phyloP scores from a whole-genome alignment of 2,113 vertebrate species.

The Danionella cerebrum region DNA sequence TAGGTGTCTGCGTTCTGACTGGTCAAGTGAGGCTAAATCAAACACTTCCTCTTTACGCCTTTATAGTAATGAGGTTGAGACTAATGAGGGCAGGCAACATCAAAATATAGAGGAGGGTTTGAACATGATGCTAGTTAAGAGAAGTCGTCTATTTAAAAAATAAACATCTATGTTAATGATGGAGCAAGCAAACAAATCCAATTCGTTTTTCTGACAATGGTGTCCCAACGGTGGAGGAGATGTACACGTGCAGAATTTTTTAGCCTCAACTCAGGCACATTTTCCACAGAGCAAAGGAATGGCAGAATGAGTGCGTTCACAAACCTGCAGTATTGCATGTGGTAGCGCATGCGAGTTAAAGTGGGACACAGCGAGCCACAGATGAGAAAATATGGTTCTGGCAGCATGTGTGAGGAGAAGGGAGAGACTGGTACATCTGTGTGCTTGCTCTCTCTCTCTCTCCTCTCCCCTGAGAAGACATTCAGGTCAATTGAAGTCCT shows the following conservation, averaged over 20 bases:
- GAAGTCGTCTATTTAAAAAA: too few species aligned
- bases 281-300: background rate
- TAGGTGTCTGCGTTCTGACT: background rate
- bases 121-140: background rate
- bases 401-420: background rate
- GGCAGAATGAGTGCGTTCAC: constrained; percentile 16
- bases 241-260: background rate
- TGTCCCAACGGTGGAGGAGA: background rate
- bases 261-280: background rate
- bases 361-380: constrained; percentile 13
- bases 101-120: background rate
- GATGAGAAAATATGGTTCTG: background rate
- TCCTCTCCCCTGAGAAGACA: constrained; percentile 37
- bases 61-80: constrained; percentile 6
- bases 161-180: too few species aligned
- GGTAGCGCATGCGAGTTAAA: constrained; percentile 20
- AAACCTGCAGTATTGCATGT: background rate
- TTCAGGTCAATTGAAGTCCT: constrained; percentile 26
- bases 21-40: background rate
- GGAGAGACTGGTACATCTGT: constrained; percentile 1
- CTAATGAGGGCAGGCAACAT: background rate
- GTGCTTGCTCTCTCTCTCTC: background rate
- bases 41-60: background rate
- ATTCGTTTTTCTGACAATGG: background rate
- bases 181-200: background rate